Evolutionary conservation across 2,888 invertebrate species (phyloP), one percentile per base, ranked within the genome.

Genomic region (Anagyrus pseudococci): DNA sequence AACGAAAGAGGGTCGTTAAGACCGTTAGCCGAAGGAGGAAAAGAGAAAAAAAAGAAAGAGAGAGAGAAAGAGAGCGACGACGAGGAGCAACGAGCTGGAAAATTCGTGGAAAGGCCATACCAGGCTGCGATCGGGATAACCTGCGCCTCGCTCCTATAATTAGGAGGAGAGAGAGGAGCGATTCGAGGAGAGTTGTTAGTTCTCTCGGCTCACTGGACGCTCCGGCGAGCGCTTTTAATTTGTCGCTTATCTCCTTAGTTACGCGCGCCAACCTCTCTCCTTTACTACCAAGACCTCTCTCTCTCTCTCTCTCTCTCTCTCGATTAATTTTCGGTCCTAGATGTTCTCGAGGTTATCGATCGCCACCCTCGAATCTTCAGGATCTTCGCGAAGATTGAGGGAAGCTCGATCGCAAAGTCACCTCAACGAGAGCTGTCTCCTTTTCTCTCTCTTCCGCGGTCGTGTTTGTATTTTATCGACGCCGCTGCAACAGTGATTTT

Each of bases 21-120:
- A n/a, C n/a, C n/a, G n/a, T n/a, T n/a, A n/a, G n/a, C n/a, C n/a
- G n/a, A n/a, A n/a, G n/a, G n/a, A n/a, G n/a, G n/a, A n/a, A n/a
- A n/a, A n/a, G 41, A 4, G 44, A 25, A 33, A 43, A 46, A 41
- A 47, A 41, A 53, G 44, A 26, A 40, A 20, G n/a, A n/a, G 22
- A 53, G n/a, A 29, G 20, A 22, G 41, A 48, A 63, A 40, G 20
- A 33, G 56, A 33, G 33, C 48, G 52, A 40, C 1, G 13, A 37
- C 25, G 52, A 53, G 41, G 33, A 40, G 62, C 25, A 52, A 55
- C 49, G 41, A 58, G 49, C 50, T 37, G 56, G 37, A 58, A 53
- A 41, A 56, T 19, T 23, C 25, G 44, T 19, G 49, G 40, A 60
- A 55, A 49, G 23, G 13, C 40, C n/a, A n/a, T n/a, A n/a, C 7